These are phyloP conservation scores for Scrobipalpa costella DNA, from an alignment of 2,888 invertebrate species.

Conservation along the genomic window DNA sequence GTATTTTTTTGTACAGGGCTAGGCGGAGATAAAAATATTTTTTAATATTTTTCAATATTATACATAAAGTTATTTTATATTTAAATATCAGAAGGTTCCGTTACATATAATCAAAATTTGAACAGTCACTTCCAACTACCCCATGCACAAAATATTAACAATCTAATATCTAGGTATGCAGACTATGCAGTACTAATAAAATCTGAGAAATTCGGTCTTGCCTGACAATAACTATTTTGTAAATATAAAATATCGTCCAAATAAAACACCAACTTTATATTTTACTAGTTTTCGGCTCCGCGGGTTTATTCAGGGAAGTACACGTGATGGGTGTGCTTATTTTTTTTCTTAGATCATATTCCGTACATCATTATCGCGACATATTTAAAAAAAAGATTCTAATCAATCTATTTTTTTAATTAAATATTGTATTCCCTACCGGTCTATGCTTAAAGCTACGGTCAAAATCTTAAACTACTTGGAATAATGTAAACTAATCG, in stretches of 20 bases:
- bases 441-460: neutral
- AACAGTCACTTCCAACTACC: neutral
- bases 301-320: too few species aligned
- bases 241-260: too few species aligned
- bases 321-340: too few species aligned
- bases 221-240: too few species aligned
- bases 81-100: neutral
- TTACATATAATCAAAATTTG: neutral
- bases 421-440: neutral
- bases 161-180: neutral
- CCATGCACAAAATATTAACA: neutral
- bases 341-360: neutral
- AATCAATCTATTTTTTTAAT: neutral
- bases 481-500: conserved; percentile 1
- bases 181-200: too few species aligned
- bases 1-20: conserved; percentile 1
- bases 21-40: neutral
- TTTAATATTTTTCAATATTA: neutral
- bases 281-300: too few species aligned
- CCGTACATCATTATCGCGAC: neutral
- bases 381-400: neutral
- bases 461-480: neutral
- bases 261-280: too few species aligned
- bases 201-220: too few species aligned
- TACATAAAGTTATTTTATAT: neutral